Conservation (phyloP, 2,113 vertebrate species). For the Muscicapa adusta region DNA sequence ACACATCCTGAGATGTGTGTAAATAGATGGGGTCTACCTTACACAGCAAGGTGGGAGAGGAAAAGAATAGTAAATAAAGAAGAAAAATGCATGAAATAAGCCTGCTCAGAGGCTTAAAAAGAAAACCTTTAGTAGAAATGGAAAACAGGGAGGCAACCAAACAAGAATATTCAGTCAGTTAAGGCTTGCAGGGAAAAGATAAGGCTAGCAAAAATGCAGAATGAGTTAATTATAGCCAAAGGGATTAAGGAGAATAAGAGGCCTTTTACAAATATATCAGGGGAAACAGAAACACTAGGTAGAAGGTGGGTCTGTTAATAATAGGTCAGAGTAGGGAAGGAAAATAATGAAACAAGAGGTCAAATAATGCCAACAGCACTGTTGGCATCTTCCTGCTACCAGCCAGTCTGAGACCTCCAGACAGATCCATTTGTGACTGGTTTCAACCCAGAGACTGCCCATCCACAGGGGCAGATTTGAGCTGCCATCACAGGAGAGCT, state of each 20-base stretch:
- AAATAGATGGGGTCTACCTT: neutral
- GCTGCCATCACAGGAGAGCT: neutral
- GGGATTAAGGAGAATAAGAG: constrained; percentile 64
- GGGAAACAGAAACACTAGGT: constrained; percentile 61
- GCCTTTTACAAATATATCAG: constrained; percentile 66
- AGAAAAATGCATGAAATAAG: constrained; percentile 30
- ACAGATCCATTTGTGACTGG: neutral
- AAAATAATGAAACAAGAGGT: constrained; percentile 48
- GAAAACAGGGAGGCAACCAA: constrained; percentile 68
- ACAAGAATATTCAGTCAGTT: constrained; percentile 70
- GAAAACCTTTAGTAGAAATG: constrained; percentile 58
- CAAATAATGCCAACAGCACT: constrained; percentile 7
- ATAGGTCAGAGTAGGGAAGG: constrained; percentile 45
- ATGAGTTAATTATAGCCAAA: constrained; percentile 71
- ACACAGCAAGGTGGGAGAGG: neutral
- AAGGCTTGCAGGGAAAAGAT: constrained; percentile 67
- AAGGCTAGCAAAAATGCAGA: constrained; percentile 69
- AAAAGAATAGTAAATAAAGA: constrained; percentile 7
- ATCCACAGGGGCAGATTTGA: neutral
- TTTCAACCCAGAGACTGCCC: neutral
- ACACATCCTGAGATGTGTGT: neutral
- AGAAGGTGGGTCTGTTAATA: constrained; percentile 61
- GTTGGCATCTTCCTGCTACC: constrained; percentile 11
- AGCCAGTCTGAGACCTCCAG: neutral
- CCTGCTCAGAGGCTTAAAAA: constrained; percentile 58